Conservation (phyloP, 2,797 vertebrate genomes). For the Adrianichthys oophorus region DNA sequence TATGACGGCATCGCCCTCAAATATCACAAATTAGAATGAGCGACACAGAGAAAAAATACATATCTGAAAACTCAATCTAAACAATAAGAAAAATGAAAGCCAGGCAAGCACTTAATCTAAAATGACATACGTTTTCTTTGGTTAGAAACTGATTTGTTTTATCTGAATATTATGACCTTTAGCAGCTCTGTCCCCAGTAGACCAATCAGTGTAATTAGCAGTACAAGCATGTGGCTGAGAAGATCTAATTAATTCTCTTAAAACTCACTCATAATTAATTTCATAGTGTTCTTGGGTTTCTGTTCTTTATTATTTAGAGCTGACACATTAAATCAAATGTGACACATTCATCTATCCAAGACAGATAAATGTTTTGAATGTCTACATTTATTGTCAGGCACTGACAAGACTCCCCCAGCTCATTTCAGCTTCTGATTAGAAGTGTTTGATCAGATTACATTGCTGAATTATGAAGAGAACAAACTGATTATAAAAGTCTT, state of each 20-base stretch:
- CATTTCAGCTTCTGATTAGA: slow-evolving; percentile 1
- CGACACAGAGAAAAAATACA: neutral
- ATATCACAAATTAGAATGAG: neutral
- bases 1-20: no score
- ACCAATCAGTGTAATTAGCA: slow-evolving; percentile 48
- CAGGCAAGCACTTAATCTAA: neutral
- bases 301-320: slow-evolving; percentile 28
- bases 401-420: neutral
- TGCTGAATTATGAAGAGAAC: neutral
- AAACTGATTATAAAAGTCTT: slow-evolving; percentile 1
- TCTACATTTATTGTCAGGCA: neutral
- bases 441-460: neutral
- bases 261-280: slow-evolving; percentile 26
- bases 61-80: neutral
- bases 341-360: slow-evolving; percentile 7
- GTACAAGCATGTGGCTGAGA: slow-evolving; percentile 22
- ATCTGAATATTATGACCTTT: slow-evolving; percentile 45
- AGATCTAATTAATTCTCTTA: slow-evolving; percentile 51
- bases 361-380: slow-evolving; percentile 1
- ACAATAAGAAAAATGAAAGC: neutral
- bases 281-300: slow-evolving; percentile 10
- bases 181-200: slow-evolving; percentile 44
- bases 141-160: slow-evolving; percentile 33
- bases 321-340: neutral
- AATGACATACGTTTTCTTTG: slow-evolving; percentile 3